Conservation (phyloP, 2,797 vertebrate genomes). For the Scomberomorus guttatus region DNA sequence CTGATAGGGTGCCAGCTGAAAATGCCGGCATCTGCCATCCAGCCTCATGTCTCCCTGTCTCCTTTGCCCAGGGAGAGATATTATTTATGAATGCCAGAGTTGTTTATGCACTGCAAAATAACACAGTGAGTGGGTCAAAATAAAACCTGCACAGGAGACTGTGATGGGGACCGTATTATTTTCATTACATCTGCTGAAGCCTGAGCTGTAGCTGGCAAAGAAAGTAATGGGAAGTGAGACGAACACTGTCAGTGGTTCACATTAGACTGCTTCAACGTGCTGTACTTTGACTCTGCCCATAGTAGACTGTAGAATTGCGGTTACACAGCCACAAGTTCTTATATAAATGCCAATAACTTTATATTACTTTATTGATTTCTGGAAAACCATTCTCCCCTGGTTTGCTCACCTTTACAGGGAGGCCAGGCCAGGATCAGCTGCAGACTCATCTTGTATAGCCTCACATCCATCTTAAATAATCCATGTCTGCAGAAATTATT, state of each 20-base stretch:
- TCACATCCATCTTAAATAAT: conserved; percentile 35
- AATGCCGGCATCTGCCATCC: conserved; percentile 37
- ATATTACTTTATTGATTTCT: conserved; percentile 45
- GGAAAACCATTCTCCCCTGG: background rate
- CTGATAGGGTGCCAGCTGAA: conserved; percentile 24
- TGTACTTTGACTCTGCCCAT: conserved; percentile 3
- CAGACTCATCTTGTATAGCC: background rate
- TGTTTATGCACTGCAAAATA: conserved; percentile 63
- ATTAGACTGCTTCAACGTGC: conserved; percentile 5
- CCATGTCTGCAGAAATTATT: conserved; percentile 38
- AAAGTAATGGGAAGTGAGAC: conserved; percentile 27
- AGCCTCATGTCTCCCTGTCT: conserved; percentile 34
- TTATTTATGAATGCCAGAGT: conserved; percentile 58
- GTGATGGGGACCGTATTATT: conserved; percentile 37
- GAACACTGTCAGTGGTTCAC: conserved; percentile 26
- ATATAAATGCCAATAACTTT: conserved; percentile 38
- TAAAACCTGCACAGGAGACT: conserved; percentile 27
- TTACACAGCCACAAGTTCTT: background rate
- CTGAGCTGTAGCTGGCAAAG: conserved; percentile 18
- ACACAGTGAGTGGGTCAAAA: conserved; percentile 47
- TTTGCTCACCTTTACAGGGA: conserved; percentile 14
- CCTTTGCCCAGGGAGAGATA: conserved; percentile 39
- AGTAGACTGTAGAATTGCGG: background rate
- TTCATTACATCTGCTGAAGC: conserved; percentile 39
- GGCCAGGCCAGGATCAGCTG: conserved; percentile 12